Evolutionary conservation across 1,140 invertebrate species (phyloP).

Genomic region (Lanistes nyassanus): DNA sequence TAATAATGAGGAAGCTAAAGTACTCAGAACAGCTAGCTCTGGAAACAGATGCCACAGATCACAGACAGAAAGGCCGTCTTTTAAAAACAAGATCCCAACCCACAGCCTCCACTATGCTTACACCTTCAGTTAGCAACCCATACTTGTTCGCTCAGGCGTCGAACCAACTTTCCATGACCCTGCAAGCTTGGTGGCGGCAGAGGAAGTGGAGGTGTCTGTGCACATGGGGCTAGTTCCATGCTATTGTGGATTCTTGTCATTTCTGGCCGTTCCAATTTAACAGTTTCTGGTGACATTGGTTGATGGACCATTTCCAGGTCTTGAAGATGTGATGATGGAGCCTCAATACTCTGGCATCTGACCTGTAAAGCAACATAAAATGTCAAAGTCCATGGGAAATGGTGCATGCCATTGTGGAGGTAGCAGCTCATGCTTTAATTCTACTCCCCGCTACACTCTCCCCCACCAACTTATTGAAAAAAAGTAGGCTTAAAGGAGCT

Average conservation of each 20-base stretch:
- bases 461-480: too few species aligned
- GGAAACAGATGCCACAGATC: too few species aligned
- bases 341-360: constrained; percentile 17
- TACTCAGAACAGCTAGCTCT: too few species aligned
- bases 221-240: neutral
- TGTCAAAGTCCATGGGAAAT: too few species aligned
- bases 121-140: neutral
- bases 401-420: too few species aligned
- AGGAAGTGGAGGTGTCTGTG: constrained; percentile 25
- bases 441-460: too few species aligned
- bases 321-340: neutral
- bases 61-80: too few species aligned
- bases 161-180: constrained; percentile 31
- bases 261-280: constrained; percentile 11
- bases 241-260: neutral
- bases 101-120: too few species aligned
- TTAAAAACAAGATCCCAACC: too few species aligned
- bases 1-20: too few species aligned
- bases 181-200: constrained; percentile 30
- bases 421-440: too few species aligned
- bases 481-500: too few species aligned
- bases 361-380: neutral
- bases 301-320: constrained; percentile 7
- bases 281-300: constrained; percentile 21
- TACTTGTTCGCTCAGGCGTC: constrained; percentile 43